Conservation (phyloP, 2,888 invertebrate species). For the Acleris laterana region DNA sequence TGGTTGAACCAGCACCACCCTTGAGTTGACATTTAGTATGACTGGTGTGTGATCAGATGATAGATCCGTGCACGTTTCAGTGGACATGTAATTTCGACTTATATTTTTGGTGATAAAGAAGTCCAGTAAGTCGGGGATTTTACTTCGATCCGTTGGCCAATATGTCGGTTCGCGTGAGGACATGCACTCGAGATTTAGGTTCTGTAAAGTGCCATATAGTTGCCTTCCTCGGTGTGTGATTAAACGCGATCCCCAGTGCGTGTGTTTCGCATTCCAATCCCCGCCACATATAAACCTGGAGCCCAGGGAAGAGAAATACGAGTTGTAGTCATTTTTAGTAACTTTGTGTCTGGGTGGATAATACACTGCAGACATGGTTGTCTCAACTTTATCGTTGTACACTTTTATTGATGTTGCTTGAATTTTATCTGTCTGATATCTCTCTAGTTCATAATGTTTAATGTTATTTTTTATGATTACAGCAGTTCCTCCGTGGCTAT, state of each 20-base stretch:
- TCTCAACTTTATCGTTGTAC: neutral
- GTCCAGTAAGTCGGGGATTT: no score
- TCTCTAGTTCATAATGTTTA: neutral
- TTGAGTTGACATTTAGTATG: slow-evolving; percentile 8
- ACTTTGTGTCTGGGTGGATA: neutral
- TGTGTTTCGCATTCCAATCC: no score
- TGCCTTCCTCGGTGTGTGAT: no score
- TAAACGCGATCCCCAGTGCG: no score
- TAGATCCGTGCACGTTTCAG: neutral
- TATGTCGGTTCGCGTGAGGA: no score
- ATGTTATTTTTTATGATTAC: neutral
- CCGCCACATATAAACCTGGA: neutral
- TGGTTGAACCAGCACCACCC: neutral
- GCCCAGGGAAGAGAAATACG: neutral
- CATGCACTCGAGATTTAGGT: no score
- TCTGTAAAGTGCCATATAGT: no score
- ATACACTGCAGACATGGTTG: neutral
- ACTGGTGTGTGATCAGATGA: no score
- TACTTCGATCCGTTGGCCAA: no score
- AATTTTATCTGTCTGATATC: neutral
- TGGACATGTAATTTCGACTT: neutral
- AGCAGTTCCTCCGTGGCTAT: no score
- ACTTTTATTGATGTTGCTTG: slow-evolving; percentile 1
- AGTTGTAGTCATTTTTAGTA: neutral
- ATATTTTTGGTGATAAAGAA: neutral